Conservation (phyloP, 1,140 invertebrate genomes). For the Uloborus diversus region DNA sequence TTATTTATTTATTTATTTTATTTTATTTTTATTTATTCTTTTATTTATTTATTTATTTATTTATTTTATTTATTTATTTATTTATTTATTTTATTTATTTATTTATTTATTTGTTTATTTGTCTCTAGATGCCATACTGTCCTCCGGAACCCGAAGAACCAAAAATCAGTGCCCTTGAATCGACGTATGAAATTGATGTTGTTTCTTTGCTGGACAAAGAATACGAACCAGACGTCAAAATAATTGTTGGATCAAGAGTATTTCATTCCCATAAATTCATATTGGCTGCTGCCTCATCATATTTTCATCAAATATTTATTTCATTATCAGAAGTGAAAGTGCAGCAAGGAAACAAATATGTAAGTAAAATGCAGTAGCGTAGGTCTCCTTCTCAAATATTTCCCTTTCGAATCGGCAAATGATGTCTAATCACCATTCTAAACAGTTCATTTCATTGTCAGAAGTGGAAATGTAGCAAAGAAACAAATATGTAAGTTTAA, state of each 20-base stretch:
- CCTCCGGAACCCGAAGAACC: conserved; percentile 85
- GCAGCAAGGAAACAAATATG: background rate
- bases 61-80: background rate
- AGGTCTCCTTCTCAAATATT: too few species aligned
- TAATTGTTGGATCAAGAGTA: conserved; percentile 76
- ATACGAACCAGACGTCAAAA: conserved; percentile 84
- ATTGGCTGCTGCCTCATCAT: conserved; percentile 80
- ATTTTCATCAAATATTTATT: conserved; percentile 71
- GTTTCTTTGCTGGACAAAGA: conserved; percentile 76
- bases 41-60: background rate
- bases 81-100: background rate
- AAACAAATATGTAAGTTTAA: background rate
- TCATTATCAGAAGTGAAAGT: background rate
- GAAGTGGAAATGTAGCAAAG: background rate
- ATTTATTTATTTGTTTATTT: conserved; percentile 69
- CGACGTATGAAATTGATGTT: conserved; percentile 80
- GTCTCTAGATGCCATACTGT: conserved; percentile 85
- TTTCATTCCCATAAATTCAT: conserved; percentile 82
- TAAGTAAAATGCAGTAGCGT: background rate
- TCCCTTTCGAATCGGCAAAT: too few species aligned
- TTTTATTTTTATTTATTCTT: too few species aligned
- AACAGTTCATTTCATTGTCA: conserved; percentile 19
- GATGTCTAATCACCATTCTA: too few species aligned
- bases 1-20: too few species aligned
- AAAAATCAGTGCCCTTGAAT: conserved; percentile 75